Base-by-base conservation (phyloP, 1,140 invertebrate genomes). In the Drosophila jambulina region DNA sequence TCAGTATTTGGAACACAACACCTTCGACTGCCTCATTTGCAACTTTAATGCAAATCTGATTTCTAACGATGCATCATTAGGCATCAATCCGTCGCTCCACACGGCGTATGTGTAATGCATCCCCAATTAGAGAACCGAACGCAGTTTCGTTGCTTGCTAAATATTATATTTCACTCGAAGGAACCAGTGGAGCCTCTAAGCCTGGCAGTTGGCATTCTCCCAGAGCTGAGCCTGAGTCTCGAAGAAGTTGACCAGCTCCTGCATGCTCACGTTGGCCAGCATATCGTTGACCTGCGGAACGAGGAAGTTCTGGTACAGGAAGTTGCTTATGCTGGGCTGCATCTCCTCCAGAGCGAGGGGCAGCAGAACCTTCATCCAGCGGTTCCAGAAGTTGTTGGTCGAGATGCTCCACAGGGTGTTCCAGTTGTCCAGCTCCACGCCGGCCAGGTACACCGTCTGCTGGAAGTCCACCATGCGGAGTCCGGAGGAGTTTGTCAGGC, bases 341-440 rank as follows among this genome's bases (percentile, higher is more conserved):
- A 91, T 76, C 57, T 80, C 46, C 54, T 82, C 19, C 1, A 58
- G 61, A 3, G 65, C 43, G 0, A 84, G 56, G 1, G 63, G 48
- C 4, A 56, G 2, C 1, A 76, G 19, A 3, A 69, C 49, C 51
- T 71, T 43, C 1, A 40, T 42, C 13, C 21, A 58, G 1, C 45
- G 25, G 27, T 91, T 87, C 27, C 45, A 56, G 19, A 84, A 83
- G 32, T 84, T 76, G 61, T 91, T 91, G 36, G 34, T 38, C 0
- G 87, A 62, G 29, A 87, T 81, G 48, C 56, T 42, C 86, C 65
- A 77, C 42, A 91, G 17, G 0, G 62, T 43, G 48, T 91, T 85
- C 87, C 87, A 87, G 57, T 82, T 91, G 25, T 91, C 70, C 3
- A 75, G 17, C 9, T 54, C 54, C 1, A 75, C 49, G 25, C 77